phyloP scores from a whole-genome alignment of 53 echinoderm and acorn worm genomes.

The Astropecten irregularis region DNA sequence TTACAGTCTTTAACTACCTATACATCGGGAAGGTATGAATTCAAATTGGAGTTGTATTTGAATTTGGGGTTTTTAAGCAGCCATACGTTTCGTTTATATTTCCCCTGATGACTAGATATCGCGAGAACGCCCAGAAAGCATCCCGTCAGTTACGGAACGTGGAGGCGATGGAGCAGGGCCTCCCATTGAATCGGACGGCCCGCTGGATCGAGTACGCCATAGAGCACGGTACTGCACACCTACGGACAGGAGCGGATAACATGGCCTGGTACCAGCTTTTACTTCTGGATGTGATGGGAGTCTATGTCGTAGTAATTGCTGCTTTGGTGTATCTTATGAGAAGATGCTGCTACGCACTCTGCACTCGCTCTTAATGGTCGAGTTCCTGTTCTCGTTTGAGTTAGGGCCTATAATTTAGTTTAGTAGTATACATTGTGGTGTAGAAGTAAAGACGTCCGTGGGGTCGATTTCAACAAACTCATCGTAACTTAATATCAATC shows the following conservation, averaged over 20 bases:
- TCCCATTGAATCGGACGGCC: conserved; percentile 4
- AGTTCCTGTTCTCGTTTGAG: too few relatives aligned
- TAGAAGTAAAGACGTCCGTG: too few relatives aligned
- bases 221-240: conserved; percentile 24
- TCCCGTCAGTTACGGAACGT: background rate
- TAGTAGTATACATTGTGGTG: too few relatives aligned
- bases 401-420: too few relatives aligned
- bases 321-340: background rate
- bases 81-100: too few relatives aligned
- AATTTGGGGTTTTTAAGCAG: too few relatives aligned
- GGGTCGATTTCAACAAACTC: too few relatives aligned
- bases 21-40: too few relatives aligned
- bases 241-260: background rate
- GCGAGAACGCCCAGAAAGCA: conserved; percentile 11
- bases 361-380: too few relatives aligned
- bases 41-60: too few relatives aligned
- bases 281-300: background rate
- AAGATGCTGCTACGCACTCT: background rate
- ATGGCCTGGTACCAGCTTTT: conserved; percentile 18
- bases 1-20: too few relatives aligned
- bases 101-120: background rate
- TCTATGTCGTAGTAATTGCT: background rate
- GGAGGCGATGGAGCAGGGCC: background rate
- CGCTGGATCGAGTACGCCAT: conserved; percentile 44
- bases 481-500: too few relatives aligned